Evolutionary conservation across 2,888 invertebrate species (phyloP), one percentile per base, ranked within the genome.

Genomic region (Tiphia femorata): DNA sequence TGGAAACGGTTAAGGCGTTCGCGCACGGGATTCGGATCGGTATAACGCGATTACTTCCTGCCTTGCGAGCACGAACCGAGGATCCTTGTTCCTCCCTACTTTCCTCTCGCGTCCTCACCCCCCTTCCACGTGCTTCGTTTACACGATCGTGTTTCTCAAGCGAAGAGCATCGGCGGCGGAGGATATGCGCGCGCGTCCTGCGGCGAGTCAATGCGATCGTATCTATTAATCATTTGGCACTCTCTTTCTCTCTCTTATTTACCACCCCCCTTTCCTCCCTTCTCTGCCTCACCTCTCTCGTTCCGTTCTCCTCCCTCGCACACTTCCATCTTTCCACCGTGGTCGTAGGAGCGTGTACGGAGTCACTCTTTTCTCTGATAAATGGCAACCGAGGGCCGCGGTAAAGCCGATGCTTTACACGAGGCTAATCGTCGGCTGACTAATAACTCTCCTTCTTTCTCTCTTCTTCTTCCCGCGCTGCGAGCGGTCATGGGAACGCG

Each of bases 211-310:
- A 63, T 66, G 68, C 58, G 66, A 73, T 73, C 64, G 62, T 72
- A 73, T 73, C 73, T 72, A 73, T 73, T 72, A 73, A 73, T 72
- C 73, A 70, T 66, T 60, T 50, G 58, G 54, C 48, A 60, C 38
- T 47, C 44, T 53, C 53, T 43, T 49, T 53, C 55, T 6, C 23
- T 62, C 43, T 48, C 33, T 10, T 21, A 40, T 23, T 12, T 23
- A 4, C n/a, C 20, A 27, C 21, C 16, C 37, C 54, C 51, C 35
- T 37, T 42, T 50, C 49, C 27, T n/a, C 29, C 29, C 27, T 17
- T 43, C 27, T 27, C 12, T 16, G 10, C 5, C 14, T 16, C 8
- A 8, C 6, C 5, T 14, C n/a, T 14, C 25, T 16, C 8, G 17
- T 27, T 14, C 16, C 3, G 37, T 16, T 8, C 3, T 10, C 16